Percentiles rank a stretch among this genome's conserved stretches.
Evolutionary conservation across 2,113 vertebrate species (phyloP).

Genomic region (Nyctibius bracteatus): DNA sequence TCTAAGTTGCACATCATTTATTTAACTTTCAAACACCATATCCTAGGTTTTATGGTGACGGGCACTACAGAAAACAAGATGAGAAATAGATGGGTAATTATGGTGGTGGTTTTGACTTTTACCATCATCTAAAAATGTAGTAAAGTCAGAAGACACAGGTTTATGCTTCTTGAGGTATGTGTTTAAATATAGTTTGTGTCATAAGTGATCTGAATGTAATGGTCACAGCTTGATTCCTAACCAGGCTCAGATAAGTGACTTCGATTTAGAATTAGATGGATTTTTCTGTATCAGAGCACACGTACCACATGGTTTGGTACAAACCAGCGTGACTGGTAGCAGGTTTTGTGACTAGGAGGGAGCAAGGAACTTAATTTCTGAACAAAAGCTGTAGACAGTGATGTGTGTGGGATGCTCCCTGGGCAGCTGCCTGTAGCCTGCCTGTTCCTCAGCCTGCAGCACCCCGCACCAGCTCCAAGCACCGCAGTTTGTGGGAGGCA

Average conservation of each 20-base stretch:
- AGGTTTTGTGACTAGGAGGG: neutral
- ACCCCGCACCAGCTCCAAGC: neutral
- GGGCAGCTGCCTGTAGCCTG: neutral
- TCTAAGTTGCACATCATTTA: constrained; percentile 32
- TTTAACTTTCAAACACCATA: constrained; percentile 37
- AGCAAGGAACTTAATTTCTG: neutral
- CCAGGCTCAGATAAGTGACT: neutral
- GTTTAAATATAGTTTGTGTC: constrained; percentile 50
- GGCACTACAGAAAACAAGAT: constrained; percentile 52
- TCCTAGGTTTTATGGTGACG: constrained; percentile 14
- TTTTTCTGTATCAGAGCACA: neutral
- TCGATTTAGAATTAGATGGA: neutral
- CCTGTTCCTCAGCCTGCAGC: neutral
- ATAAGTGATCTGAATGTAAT: constrained; percentile 45
- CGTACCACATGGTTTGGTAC: neutral
- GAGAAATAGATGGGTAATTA: constrained; percentile 63
- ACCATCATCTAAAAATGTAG: constrained; percentile 11
- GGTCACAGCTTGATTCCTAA: constrained; percentile 47
- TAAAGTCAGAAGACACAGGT: constrained; percentile 17
- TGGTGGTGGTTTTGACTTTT: constrained; percentile 37
- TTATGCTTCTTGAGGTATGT: neutral
- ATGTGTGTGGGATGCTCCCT: neutral
- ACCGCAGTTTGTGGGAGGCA: neutral
- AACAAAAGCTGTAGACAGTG: neutral
- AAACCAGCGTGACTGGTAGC: neutral